Percentiles rank a stretch among this genome's conserved stretches.
Evolutionary conservation across 92 coral and sea anemone species (phyloP).

Genomic region (Meandrina meandrites): DNA sequence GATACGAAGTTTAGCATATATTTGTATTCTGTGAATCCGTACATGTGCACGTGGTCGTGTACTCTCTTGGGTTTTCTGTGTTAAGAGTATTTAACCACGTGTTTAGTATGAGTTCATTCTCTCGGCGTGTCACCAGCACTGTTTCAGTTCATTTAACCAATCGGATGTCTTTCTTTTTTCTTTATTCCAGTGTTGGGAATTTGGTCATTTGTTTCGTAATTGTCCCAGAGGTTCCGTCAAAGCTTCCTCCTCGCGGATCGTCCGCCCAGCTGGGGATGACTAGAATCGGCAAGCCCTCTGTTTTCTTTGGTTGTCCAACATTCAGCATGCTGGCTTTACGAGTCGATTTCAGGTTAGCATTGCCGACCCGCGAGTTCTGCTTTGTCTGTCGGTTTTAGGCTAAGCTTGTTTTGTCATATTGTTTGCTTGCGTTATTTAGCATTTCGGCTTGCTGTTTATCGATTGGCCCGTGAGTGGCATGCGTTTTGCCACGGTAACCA

Average conservation of each 20-base stretch:
- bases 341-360: slow-evolving; percentile 22
- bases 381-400: not conserved
- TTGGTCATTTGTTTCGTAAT: too few relatives aligned
- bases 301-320: slow-evolving; percentile 39
- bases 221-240: too few relatives aligned
- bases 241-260: too few relatives aligned
- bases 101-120: slow-evolving; percentile 1
- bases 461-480: not conserved
- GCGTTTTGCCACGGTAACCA: not conserved
- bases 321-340: slow-evolving; percentile 41
- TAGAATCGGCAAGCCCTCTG: slow-evolving; percentile 16
- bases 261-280: slow-evolving; percentile 23
- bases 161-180: too few relatives aligned
- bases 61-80: slow-evolving; percentile 10
- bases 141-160: not conserved
- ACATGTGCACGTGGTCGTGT: not conserved
- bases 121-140: slow-evolving; percentile 15
- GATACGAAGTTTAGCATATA: not conserved
- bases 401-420: too few relatives aligned
- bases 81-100: not conserved
- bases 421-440: not conserved
- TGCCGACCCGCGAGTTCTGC: not conserved
- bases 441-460: not conserved
- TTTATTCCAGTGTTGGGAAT: too few relatives aligned
- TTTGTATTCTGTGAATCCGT: slow-evolving; percentile 1